These are phyloP conservation scores for Podarcis muralis DNA, from an alignment of 2,113 vertebrate genomes.

Conservation along the genomic window DNA sequence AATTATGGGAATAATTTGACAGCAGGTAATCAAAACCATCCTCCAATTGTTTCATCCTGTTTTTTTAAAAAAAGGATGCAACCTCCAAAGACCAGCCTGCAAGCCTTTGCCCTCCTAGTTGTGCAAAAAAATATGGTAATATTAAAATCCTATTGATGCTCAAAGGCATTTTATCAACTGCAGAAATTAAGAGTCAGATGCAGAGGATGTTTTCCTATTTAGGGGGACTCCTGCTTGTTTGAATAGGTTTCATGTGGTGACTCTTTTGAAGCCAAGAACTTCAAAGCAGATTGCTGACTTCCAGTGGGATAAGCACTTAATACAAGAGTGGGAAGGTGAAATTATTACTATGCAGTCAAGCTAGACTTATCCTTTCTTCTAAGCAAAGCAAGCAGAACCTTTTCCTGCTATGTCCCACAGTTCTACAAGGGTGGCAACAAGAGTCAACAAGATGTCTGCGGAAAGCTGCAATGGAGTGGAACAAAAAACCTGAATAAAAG, in stretches of 20 bases:
- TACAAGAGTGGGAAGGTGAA: slow-evolving; percentile 67
- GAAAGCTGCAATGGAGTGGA: not conserved
- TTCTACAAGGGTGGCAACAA: slow-evolving; percentile 11
- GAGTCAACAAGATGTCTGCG: slow-evolving; percentile 20
- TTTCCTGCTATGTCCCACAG: slow-evolving; percentile 39
- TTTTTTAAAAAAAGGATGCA: slow-evolving; percentile 53
- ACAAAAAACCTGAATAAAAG: not conserved
- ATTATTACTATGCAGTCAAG: slow-evolving; percentile 70
- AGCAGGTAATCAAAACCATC: slow-evolving; percentile 58
- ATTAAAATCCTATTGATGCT: slow-evolving; percentile 73
- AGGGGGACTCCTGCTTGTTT: slow-evolving; percentile 66
- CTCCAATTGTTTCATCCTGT: slow-evolving; percentile 57
- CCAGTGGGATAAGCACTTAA: slow-evolving; percentile 72
- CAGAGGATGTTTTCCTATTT: slow-evolving; percentile 64
- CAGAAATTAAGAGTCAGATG: slow-evolving; percentile 70
- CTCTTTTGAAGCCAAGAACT: slow-evolving; percentile 72
- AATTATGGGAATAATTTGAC: slow-evolving; percentile 51
- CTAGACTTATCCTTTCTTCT: slow-evolving; percentile 53
- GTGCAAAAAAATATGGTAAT: slow-evolving; percentile 71
- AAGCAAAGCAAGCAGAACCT: slow-evolving; percentile 22
- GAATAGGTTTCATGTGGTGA: slow-evolving; percentile 68
- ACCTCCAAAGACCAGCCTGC: slow-evolving; percentile 46
- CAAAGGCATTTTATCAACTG: slow-evolving; percentile 70
- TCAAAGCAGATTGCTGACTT: slow-evolving; percentile 75
- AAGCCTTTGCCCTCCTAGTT: slow-evolving; percentile 57